A percentile compares a stretch with the other conserved stretches of the same genome.
Evolutionary conservation across 2,113 vertebrate genomes (phyloP).

Genomic region (Mesocricetus auratus): DNA sequence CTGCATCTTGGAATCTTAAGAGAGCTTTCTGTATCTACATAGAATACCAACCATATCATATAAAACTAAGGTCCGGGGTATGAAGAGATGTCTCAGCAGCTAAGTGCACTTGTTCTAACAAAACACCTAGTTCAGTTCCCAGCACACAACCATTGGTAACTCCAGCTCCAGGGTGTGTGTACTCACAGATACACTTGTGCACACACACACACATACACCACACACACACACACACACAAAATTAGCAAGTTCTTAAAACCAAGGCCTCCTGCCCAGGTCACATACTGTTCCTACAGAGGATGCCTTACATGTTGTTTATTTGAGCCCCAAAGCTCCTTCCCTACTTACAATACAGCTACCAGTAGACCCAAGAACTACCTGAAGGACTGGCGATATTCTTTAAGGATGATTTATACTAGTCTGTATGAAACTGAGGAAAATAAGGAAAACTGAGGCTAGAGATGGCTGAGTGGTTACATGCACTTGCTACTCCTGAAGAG

Average conservation of each 20-base stretch:
- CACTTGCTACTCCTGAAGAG: neutral
- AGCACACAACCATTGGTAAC: neutral
- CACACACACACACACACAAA: neutral
- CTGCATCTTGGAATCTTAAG: neutral
- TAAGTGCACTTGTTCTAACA: neutral
- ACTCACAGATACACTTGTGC: neutral
- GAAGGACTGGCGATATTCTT: neutral
- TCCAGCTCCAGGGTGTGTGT: neutral
- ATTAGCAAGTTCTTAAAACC: neutral
- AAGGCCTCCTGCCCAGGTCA: neutral
- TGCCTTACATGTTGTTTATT: no score
- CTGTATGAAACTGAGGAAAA: conserved; percentile 11
- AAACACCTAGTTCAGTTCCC: neutral
- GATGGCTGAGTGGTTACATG: neutral
- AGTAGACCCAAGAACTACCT: neutral
- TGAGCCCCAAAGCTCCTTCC: neutral
- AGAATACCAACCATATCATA: neutral
- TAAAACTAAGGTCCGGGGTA: neutral
- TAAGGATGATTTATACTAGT: neutral
- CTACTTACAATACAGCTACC: neutral
- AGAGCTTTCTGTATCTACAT: neutral
- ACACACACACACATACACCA: neutral
- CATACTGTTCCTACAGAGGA: neutral
- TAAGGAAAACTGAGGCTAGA: neutral
- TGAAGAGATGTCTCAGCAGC: neutral